phyloP scores from a whole-genome alignment of 1,140 invertebrate species.

The Euura saliciscinereae region DNA sequence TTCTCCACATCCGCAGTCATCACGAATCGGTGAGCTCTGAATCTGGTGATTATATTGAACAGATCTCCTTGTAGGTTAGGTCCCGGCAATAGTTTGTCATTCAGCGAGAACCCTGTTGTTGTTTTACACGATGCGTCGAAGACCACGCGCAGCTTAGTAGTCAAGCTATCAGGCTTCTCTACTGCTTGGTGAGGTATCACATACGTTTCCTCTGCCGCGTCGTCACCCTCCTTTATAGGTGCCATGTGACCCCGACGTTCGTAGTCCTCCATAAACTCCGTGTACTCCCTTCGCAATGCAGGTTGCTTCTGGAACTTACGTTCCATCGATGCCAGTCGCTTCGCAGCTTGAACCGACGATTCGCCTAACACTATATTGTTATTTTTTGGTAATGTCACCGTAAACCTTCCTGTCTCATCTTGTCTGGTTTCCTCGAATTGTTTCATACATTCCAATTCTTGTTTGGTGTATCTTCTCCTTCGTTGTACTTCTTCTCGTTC shows the following conservation, averaged over 20 bases:
- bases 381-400: neutral
- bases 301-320: neutral
- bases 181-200: neutral
- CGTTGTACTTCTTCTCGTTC: neutral
- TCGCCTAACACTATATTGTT: neutral
- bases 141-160: constrained; percentile 26
- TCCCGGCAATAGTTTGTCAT: constrained; percentile 19
- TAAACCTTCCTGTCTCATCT: neutral
- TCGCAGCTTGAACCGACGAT: neutral
- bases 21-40: constrained; percentile 20
- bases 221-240: no score
- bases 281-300: constrained; percentile 12
- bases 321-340: neutral
- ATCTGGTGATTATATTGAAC: constrained; percentile 15
- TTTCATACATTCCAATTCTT: neutral
- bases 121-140: constrained; percentile 21
- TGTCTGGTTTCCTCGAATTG: neutral
- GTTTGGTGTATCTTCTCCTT: neutral
- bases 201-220: no score
- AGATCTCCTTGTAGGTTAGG: constrained; percentile 16
- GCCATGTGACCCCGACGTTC: constrained; percentile 34
- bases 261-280: constrained; percentile 42
- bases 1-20: constrained; percentile 35
- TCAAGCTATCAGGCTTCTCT: neutral
- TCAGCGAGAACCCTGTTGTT: constrained; percentile 18